These are phyloP conservation scores for Phalacrocorax carbo DNA, from an alignment of 2,113 vertebrate genomes.

Conservation along the genomic window DNA sequence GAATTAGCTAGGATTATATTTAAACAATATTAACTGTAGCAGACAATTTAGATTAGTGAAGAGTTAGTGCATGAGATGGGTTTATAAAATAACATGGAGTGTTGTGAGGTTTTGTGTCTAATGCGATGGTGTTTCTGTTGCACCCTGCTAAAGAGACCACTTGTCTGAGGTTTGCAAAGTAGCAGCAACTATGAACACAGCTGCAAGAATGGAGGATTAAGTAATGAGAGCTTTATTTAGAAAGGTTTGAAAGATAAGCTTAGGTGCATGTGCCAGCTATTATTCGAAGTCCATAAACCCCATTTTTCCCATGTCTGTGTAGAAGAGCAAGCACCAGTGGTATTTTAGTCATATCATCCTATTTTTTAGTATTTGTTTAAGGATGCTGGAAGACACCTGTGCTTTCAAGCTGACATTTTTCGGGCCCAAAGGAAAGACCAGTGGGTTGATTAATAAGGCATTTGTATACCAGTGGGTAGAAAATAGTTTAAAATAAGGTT, in stretches of 20 bases:
- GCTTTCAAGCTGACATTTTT: not conserved
- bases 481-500: not conserved
- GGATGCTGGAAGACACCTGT: not conserved
- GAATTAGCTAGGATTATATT: constrained; percentile 5
- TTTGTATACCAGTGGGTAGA: not conserved
- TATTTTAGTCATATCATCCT: not conserved
- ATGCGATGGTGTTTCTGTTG: not conserved
- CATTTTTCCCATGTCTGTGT: not conserved
- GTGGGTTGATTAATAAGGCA: not conserved
- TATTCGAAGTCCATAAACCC: not conserved
- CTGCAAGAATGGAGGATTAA: not conserved
- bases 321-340: not conserved
- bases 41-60: not conserved
- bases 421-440: not conserved
- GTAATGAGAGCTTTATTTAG: not conserved
- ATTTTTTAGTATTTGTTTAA: not conserved
- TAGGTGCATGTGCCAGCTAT: not conserved
- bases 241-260: not conserved
- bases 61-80: not conserved
- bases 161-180: not conserved
- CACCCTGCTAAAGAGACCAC: not conserved
- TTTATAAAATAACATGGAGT: not conserved
- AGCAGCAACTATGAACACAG: not conserved
- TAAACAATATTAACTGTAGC: not conserved
- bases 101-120: not conserved